phyloP scores from a whole-genome alignment of 2,888 invertebrate genomes.

The Mellilla xanthometata region DNA sequence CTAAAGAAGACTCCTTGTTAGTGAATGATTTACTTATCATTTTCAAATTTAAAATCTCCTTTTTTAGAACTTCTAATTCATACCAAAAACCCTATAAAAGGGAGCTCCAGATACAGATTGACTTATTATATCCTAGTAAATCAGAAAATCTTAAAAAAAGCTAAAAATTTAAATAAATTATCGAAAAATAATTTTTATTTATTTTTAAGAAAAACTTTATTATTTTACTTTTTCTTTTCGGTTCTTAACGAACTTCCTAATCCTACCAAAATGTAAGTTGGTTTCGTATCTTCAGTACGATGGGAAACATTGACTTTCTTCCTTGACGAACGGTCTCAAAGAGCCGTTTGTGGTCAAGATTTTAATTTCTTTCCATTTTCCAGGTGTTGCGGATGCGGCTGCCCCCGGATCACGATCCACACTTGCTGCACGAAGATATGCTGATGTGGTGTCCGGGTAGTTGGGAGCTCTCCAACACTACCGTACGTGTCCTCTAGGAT shows the following conservation, averaged over 20 bases:
- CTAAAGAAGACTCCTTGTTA: too few species aligned
- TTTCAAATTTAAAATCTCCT: too few species aligned
- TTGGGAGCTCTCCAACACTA: neutral
- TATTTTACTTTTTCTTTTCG: neutral
- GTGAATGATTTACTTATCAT: too few species aligned
- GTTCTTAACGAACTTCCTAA: neutral
- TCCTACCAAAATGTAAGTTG: neutral
- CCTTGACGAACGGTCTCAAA: too few species aligned
- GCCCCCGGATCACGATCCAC: slow-evolving; percentile 55
- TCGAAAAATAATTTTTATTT: neutral
- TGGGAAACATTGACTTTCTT: too few species aligned
- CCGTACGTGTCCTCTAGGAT: neutral
- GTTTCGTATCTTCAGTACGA: too few species aligned
- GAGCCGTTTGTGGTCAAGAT: too few species aligned
- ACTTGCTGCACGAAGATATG: slow-evolving; percentile 64
- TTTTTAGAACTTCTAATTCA: too few species aligned
- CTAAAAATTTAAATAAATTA: neutral
- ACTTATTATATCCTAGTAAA: neutral
- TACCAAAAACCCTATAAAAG: too few species aligned
- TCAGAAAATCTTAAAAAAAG: slow-evolving; percentile 1
- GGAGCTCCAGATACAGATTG: neutral
- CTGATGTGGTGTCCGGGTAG: slow-evolving; percentile 10
- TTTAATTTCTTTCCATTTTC: neutral
- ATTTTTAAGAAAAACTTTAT: neutral
- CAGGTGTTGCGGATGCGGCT: slow-evolving; percentile 41